Percentiles rank a stretch among this genome's conserved stretches.
Conservation (phyloP, 2,888 invertebrate genomes). For the Cosmorhoe ocellata region DNA sequence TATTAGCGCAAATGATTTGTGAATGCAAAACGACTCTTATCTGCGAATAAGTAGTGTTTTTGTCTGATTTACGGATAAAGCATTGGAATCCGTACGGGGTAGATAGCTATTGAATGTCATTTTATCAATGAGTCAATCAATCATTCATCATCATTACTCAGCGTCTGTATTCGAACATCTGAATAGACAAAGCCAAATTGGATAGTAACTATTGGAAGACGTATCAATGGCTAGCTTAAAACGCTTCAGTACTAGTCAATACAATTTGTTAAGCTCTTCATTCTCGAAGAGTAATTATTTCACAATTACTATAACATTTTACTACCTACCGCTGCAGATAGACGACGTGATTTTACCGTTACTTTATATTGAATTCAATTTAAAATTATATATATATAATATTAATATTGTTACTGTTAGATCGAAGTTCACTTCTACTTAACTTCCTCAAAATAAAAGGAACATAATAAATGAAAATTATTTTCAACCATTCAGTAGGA, state of each 20-base stretch:
- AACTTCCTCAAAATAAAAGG: too few relatives aligned
- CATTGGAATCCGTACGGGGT: slow-evolving; percentile 24
- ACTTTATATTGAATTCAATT: too few relatives aligned
- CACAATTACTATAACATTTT: background rate
- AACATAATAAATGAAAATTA: too few relatives aligned
- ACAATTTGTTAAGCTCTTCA: slow-evolving; percentile 3
- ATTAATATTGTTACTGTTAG: too few relatives aligned
- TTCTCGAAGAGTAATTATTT: slow-evolving; percentile 2
- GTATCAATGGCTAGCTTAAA: slow-evolving; percentile 26
- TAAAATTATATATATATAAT: too few relatives aligned
- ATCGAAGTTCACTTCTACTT: too few relatives aligned
- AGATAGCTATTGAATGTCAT: slow-evolving; percentile 56
- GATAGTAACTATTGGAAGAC: slow-evolving; percentile 22
- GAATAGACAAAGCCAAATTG: slow-evolving; percentile 54
- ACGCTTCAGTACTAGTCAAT: slow-evolving; percentile 11
- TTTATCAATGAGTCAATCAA: slow-evolving; percentile 67
- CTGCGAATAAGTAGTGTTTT: slow-evolving; percentile 14
- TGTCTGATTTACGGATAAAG: slow-evolving; percentile 18
- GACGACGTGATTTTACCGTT: too few relatives aligned
- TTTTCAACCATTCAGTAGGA: too few relatives aligned
- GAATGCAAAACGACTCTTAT: slow-evolving; percentile 12
- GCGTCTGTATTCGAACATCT: slow-evolving; percentile 49
- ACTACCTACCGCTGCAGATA: background rate
- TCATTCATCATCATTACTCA: slow-evolving; percentile 68
- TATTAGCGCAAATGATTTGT: slow-evolving; percentile 10